These are phyloP conservation scores for Lineus longissimus DNA, from an alignment of 1,140 invertebrate species.

Conservation along the genomic window DNA sequence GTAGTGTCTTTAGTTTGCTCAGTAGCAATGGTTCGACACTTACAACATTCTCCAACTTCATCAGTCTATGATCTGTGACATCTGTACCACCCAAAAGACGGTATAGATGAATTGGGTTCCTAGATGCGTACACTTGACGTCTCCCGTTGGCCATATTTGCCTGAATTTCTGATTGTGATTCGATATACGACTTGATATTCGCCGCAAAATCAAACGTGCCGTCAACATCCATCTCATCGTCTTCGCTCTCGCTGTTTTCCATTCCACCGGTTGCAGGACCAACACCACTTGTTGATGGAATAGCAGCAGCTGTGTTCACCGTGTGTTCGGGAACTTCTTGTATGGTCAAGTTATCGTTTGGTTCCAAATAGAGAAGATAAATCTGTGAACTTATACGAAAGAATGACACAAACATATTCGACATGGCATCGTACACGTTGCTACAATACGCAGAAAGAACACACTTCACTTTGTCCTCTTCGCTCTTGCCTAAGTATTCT, in stretches of 20 bases:
- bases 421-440: not conserved
- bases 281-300: not conserved
- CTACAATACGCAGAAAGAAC: not conserved
- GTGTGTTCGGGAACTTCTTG: not conserved
- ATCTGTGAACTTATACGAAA: not conserved
- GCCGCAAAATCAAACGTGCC: not conserved
- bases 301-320: too few species aligned
- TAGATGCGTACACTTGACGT: not conserved
- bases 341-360: not conserved
- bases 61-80: not conserved
- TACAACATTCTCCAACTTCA: not conserved
- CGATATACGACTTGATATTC: conserved; percentile 1
- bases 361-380: not conserved
- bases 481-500: not conserved
- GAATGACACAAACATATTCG: not conserved
- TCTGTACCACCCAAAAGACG: not conserved
- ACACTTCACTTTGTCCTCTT: not conserved
- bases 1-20: not conserved
- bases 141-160: not conserved
- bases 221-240: not conserved
- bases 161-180: not conserved
- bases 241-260: not conserved
- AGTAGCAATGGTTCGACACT: not conserved
- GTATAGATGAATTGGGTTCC: not conserved
- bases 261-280: not conserved